Evolutionary conservation across 1,140 invertebrate species (phyloP).

Genomic region (Coptotermes formosanus): DNA sequence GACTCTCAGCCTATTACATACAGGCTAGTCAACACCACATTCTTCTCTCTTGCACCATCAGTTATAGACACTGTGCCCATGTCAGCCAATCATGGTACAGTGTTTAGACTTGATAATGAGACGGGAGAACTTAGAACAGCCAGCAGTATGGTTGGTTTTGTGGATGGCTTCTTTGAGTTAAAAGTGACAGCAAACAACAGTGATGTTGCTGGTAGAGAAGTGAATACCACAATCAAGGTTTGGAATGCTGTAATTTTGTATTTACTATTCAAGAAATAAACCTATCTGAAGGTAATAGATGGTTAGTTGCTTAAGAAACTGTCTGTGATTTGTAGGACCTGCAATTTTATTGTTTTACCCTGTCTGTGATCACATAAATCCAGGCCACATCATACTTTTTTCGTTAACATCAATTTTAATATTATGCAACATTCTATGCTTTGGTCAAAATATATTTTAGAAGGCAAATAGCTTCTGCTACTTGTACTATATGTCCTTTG

Average conservation of each 20-base stretch:
- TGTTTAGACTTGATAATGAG: constrained; percentile 59
- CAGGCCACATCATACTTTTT: too few relatives aligned
- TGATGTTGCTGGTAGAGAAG: constrained; percentile 45
- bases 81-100: constrained; percentile 46
- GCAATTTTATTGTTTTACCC: too few relatives aligned
- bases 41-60: constrained; percentile 57
- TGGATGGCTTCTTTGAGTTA: constrained; percentile 68
- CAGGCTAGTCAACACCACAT: constrained; percentile 61
- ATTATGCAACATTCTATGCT: too few relatives aligned
- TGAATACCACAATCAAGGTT: constrained; percentile 56
- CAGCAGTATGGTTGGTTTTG: constrained; percentile 64
- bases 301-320: neutral
- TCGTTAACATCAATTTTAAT: too few relatives aligned
- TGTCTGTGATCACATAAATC: too few relatives aligned
- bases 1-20: constrained; percentile 64
- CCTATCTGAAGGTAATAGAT: neutral
- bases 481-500: too few relatives aligned
- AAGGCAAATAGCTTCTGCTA: too few relatives aligned
- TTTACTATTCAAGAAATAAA: neutral
- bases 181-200: constrained; percentile 66
- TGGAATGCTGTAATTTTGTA: constrained; percentile 35
- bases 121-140: constrained; percentile 70
- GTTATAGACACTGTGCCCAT: constrained; percentile 48
- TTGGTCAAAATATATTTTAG: too few relatives aligned
- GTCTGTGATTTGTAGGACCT: too few relatives aligned